phyloP scores from a whole-genome alignment of 2,888 invertebrate genomes.

The Ramazzottius varieornatus region DNA sequence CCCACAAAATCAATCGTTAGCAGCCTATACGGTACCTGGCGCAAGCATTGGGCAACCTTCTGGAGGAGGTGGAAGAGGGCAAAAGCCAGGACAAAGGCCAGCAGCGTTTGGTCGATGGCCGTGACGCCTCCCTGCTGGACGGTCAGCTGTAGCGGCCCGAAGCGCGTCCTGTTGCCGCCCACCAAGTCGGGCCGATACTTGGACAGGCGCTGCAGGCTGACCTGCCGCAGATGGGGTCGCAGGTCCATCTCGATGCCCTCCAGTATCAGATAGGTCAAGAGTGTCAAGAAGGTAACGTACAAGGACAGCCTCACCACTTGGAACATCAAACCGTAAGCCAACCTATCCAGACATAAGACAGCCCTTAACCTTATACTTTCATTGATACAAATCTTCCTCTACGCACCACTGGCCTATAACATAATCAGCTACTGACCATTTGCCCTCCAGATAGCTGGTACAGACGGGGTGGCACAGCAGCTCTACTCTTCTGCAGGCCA shows the following conservation, averaged over 20 bases:
- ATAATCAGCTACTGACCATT: too few species aligned
- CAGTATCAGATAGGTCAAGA: background rate
- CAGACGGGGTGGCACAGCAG: background rate
- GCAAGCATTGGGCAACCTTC: background rate
- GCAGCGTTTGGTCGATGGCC: background rate
- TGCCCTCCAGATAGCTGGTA: background rate
- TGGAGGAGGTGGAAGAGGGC: background rate
- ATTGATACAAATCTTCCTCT: too few species aligned
- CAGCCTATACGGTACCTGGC: too few species aligned
- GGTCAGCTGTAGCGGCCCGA: background rate
- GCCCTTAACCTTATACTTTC: too few species aligned
- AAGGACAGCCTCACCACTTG: background rate
- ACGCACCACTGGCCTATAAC: too few species aligned
- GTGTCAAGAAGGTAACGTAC: background rate
- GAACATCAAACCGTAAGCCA: background rate
- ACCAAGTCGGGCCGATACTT: background rate
- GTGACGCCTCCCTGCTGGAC: background rate
- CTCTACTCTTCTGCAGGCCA: background rate
- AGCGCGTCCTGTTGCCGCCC: background rate
- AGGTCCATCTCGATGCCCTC: background rate
- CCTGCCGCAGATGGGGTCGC: background rate
- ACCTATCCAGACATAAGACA: too few species aligned
- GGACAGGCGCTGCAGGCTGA: background rate
- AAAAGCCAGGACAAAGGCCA: background rate
- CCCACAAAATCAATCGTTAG: too few species aligned